Base-by-base conservation (phyloP, 2,888 invertebrate species). In the Nemotelus pantherinus region DNA sequence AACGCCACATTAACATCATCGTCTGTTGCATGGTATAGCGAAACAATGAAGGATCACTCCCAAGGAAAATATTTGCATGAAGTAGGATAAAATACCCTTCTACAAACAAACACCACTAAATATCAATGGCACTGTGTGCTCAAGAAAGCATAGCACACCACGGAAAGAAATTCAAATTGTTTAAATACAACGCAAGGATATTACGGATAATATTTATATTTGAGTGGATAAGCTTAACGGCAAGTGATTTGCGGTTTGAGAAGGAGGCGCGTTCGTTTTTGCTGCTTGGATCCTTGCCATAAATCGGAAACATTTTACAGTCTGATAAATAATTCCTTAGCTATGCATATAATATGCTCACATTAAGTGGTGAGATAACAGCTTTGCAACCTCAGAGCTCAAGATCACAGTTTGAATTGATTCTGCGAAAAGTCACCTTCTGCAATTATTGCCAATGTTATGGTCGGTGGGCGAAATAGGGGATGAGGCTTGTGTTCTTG, bases 281-380 rank as follows among this genome's bases (percentile, higher is more conserved):
- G 70, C 55, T 50, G 70, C 9, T 47, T 9, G 57, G 10, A 57
- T 7, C 57, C 57, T 9, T 50, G 43, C 41, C 60, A 60, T 43
- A 60, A 70, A 70, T 70, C 70, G 53, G 70, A 70, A 70, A 53
- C 70, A 55, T 70, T 60, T 70, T 47, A 70, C 70, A 25, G 43
- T 43, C 70, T 70, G 9, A 70, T 70, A 70, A 70, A 70, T 70
- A 47, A 70, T 70, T 70, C 70, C 50, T 44, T 3, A n/a, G 39
- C 55, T 70, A n/a, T 70, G 70, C 70, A 2, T 70, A 47, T 55
- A 70, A 25, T 41, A 47, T 53, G 3, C 10, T 53, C 57, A 10
- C 10, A 25, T 57, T 39, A 67, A 47, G 67, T n/a, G 43, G 3
- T 41, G 60, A 60, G 41, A 39, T 39, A 58, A 58, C n/a, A 57